Percentiles rank a stretch among this genome's conserved stretches.
Evolutionary conservation across 2,888 invertebrate species (phyloP).

Genomic region (Aphodius granarius): DNA sequence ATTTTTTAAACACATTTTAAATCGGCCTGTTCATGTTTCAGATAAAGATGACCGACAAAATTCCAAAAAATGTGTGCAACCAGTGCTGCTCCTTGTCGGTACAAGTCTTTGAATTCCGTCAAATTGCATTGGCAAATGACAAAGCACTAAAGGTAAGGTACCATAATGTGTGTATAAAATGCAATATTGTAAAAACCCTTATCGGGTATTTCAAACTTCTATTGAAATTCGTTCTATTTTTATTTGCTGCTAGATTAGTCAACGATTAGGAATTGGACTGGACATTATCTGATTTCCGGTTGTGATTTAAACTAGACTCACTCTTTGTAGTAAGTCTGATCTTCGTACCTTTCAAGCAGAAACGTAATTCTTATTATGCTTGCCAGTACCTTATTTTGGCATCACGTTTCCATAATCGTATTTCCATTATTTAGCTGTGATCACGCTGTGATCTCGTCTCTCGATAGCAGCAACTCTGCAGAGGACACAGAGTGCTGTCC

Average conservation of each 20-base stretch:
- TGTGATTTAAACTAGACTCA: no score
- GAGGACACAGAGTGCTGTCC: background rate
- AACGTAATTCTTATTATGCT: no score
- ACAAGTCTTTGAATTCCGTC: conserved; percentile 28
- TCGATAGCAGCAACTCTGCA: background rate
- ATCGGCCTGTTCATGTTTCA: conserved; percentile 20
- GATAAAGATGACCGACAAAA: conserved; percentile 27
- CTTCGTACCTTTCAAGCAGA: no score
- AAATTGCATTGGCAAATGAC: conserved; percentile 28
- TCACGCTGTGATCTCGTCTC: background rate
- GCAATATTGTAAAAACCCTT: background rate
- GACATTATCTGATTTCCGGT: no score
- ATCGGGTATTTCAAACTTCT: background rate
- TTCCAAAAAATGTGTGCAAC: conserved; percentile 31
- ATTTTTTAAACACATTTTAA: no score
- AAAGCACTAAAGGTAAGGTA: conserved; percentile 31
- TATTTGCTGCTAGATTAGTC: no score
- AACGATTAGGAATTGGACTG: no score
- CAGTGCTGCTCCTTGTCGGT: conserved; percentile 28
- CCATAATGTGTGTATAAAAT: background rate
- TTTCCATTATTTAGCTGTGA: background rate
- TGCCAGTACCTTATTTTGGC: background rate
- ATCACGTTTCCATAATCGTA: background rate
- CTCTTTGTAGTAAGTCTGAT: no score
- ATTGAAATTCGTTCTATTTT: no score